These are phyloP conservation scores for Heteromormyrus szaboi DNA, from an alignment of 2,797 vertebrate genomes.

Conservation along the genomic window DNA sequence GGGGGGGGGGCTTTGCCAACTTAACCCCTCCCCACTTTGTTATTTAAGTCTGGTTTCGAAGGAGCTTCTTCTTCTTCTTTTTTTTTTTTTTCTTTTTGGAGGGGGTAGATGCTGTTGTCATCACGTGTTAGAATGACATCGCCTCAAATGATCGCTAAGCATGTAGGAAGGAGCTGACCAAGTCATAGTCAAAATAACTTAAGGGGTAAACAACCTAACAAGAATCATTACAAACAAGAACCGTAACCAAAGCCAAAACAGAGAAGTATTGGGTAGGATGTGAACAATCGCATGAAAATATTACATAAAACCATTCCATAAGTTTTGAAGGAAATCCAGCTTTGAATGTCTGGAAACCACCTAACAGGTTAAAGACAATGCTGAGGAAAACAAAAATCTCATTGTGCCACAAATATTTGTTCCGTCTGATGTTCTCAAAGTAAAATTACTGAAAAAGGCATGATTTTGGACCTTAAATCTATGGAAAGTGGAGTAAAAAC, in stretches of 20 bases:
- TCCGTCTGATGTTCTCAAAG: not conserved
- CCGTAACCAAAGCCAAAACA: not conserved
- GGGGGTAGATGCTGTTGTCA: conserved; percentile 7
- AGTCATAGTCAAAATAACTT: not conserved
- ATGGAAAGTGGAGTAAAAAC: not conserved
- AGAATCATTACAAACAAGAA: not conserved
- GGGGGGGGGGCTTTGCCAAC: not conserved
- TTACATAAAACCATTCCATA: not conserved
- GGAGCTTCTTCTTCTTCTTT: conserved; percentile 19
- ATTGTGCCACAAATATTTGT: not conserved
- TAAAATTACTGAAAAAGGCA: not conserved
- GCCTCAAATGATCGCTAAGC: conserved; percentile 28
- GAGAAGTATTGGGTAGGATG: not conserved
- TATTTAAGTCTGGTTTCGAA: conserved; percentile 30
- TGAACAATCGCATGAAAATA: not conserved
- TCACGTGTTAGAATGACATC: conserved; percentile 38
- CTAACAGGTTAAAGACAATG: not conserved
- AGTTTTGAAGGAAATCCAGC: not conserved
- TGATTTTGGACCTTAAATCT: not conserved
- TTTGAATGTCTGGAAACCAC: not conserved
- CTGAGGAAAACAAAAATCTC: not conserved
- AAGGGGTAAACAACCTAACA: not conserved
- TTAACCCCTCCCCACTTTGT: conserved; percentile 17
- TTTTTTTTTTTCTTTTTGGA: not conserved
- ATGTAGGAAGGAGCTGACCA: not conserved